Evolutionary conservation across 2,113 vertebrate genomes (phyloP).

Genomic region (Mesitornis unicolor): DNA sequence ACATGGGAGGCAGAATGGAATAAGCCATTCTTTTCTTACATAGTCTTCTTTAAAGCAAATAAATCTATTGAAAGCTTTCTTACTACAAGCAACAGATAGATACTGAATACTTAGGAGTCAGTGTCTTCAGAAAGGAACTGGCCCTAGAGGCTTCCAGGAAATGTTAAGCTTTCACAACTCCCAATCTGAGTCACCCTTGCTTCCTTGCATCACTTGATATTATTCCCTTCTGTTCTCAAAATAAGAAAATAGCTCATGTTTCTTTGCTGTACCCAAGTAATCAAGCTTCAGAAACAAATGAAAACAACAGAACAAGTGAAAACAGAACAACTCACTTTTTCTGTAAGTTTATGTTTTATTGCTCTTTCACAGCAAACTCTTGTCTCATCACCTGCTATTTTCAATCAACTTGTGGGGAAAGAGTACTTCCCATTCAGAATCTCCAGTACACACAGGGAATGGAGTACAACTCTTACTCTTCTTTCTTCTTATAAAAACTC

Average conservation of each 20-base stretch:
- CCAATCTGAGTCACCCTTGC: not conserved
- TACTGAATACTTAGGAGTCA: not conserved
- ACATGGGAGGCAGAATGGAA: not conserved
- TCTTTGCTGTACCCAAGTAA: not conserved
- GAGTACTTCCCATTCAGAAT: not conserved
- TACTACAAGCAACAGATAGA: not conserved
- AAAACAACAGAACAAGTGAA: not conserved
- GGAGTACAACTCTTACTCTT: not conserved
- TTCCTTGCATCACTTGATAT: not conserved
- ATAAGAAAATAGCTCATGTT: conserved; percentile 25
- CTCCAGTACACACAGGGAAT: accelerated
- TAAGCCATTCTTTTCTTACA: not conserved
- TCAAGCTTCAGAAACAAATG: conserved; percentile 7
- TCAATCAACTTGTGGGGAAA: not conserved
- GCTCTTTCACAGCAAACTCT: not conserved
- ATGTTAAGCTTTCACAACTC: not conserved
- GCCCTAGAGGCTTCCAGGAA: not conserved
- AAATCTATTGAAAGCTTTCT: not conserved
- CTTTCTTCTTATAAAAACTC: not conserved
- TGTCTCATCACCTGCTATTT: not conserved
- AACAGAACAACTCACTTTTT: not conserved
- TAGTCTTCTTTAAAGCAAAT: not conserved
- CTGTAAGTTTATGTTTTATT: not conserved
- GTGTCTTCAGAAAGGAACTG: not conserved
- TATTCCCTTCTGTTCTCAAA: not conserved